Evolutionary conservation across 1,140 invertebrate genomes (phyloP), one percentile per base, ranked within the genome.

Genomic region (Lepidostoma basale): DNA sequence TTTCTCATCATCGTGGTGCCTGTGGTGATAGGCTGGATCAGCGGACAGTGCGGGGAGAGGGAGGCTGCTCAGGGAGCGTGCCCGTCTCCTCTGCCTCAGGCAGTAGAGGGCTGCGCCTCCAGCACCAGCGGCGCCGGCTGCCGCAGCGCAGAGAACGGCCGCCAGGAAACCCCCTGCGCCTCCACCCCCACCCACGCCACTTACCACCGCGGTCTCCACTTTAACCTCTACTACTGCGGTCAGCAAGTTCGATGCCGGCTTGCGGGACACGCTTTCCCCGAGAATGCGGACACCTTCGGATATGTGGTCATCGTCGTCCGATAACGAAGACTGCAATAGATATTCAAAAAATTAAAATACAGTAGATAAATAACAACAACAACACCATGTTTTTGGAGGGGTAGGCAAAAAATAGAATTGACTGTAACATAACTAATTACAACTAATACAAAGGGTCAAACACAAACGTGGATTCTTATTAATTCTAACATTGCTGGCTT

Each of bases 1-100:
- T 75, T 94, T 94, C 74, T 94, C 92, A 77, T 93, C 90, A 73
- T 92, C 90, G 69, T 90, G 88, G 75, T 89, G 88, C 10, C 89
- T 84, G 73, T 85, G 86, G 23, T 59, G 33, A 12, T 36, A 59
- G 72, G 79, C 88, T 63, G 78, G 78, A 79, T 78, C 86, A 73
- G 81, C 84, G 73, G 83, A 86, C 70, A 81, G 85, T 72, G 84
- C 83, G 73, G 77, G 85, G 74, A 66, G 83, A 72, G 85, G 84
- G 52, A 85, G 74, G 74, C 85, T 85, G 36, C 84, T 78, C 16
- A 83, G 78, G 42, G 85, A 78, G 72, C 85, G 64, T 76, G 81
- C 77, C 76, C 85, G 73, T 76, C 86, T 73, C 75, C 82, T 58
- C 62, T 86, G 77, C 66, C 86, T 82, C 56, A 85, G 77, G 76